Evolutionary conservation across 2,113 vertebrate species (phyloP), one percentile per base, ranked within the genome.

Genomic region (Etheostoma spectabile): DNA sequence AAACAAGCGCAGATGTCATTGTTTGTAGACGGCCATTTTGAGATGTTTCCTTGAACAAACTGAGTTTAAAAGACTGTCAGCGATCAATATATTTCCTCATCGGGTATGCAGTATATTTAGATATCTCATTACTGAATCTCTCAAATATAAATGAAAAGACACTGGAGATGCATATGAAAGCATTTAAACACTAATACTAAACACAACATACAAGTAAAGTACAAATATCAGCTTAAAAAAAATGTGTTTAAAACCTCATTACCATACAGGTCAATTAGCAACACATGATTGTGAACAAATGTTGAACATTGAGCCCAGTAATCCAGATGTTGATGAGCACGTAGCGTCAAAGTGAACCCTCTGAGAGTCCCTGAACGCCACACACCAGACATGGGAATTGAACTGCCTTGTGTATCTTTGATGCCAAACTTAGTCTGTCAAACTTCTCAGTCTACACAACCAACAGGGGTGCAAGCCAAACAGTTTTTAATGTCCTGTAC

Each of bases 201-300:
- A 78, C 59, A 88, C 87, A 92, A 91, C 89, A 92, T 82, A 93
- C 91, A 89, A 80, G 80, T 61, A 22, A 80, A 89, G 68, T 79
- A 91, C 87, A 86, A 24, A 22, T 51, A 82, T 62, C 19, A 22
- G 60, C 75, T 35, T 10, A 42, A 42, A 24, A 65, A 65, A 79
- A 87, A 79, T 45, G 53, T 6, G 18, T 51, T 33, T 69, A 13
- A 65, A 71, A 72, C 59, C 18, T 81, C 49, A 27, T 80, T 24
- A 51, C 51, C 42, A 6, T 19, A 22, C 19, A 55, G 38, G 12
- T 53, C 42, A 33, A 48, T 62, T 55, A 66, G 60, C 5, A 15
- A 38, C 38, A 38, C 8, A 10, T 10, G 38, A 38, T 38, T 38
- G 38, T 38, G 10, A 66, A 45, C 35, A 42, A 22, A 62, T 6